phyloP scores from a whole-genome alignment of 64 coral and sea anemone species.

The Montipora foliosa region DNA sequence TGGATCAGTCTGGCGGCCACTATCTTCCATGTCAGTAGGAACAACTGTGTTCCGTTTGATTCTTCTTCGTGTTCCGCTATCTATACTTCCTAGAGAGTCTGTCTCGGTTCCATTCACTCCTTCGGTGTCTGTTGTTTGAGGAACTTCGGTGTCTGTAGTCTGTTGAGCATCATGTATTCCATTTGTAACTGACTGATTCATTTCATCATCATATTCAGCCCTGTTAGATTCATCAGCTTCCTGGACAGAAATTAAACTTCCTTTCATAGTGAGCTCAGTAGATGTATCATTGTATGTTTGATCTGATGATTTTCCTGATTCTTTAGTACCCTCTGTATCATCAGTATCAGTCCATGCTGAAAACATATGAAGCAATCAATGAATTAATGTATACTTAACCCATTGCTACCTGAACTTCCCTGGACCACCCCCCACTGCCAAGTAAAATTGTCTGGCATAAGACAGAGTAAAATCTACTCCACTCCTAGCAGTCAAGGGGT shows the following conservation, averaged over 20 bases:
- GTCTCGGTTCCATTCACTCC: slow-evolving; percentile 86
- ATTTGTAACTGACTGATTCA: slow-evolving; percentile 39
- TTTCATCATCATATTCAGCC: slow-evolving; percentile 40
- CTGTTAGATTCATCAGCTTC: slow-evolving; percentile 88
- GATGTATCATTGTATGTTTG: slow-evolving; percentile 27
- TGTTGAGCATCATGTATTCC: slow-evolving; percentile 32
- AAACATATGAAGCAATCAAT: not conserved
- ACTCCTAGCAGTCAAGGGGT: too few species aligned
- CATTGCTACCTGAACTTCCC: too few species aligned
- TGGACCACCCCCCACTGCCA: too few species aligned
- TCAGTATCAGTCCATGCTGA: slow-evolving; percentile 93
- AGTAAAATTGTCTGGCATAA: too few species aligned
- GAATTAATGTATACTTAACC: not conserved
- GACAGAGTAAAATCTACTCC: too few species aligned
- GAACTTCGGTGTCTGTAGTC: slow-evolving; percentile 67
- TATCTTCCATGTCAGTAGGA: slow-evolving; percentile 88
- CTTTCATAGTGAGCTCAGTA: slow-evolving; percentile 55
- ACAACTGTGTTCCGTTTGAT: slow-evolving; percentile 94
- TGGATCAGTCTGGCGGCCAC: slow-evolving; percentile 75
- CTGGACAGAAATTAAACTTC: slow-evolving; percentile 88
- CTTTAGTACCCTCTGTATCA: slow-evolving; percentile 85
- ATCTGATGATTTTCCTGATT: slow-evolving; percentile 60
- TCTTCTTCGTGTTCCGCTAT: slow-evolving; percentile 71
- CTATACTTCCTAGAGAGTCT: slow-evolving; percentile 87
- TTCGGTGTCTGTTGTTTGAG: slow-evolving; percentile 91